Conservation (phyloP, 2,113 vertebrate species). For the Ageneiosus marmoratus region DNA sequence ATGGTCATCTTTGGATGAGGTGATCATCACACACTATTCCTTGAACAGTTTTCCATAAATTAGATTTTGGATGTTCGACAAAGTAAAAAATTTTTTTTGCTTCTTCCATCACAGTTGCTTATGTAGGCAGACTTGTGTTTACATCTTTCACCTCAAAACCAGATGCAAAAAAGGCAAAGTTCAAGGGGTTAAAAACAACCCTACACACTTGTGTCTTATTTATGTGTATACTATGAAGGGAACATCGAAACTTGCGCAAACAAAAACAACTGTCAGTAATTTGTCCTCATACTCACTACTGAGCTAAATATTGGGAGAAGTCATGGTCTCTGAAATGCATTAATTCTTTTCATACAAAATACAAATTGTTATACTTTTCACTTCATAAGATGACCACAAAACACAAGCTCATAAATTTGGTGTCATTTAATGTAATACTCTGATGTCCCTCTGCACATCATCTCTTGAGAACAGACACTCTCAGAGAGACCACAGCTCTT, state of each 20-base stretch:
- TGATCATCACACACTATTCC: not conserved
- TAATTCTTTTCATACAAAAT: not conserved
- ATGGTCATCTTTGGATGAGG: not conserved
- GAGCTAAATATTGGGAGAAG: not conserved
- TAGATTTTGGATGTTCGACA: not conserved
- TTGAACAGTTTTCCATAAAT: not conserved
- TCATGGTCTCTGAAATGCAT: not conserved
- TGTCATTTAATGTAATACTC: not conserved
- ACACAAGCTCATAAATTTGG: conserved; percentile 7
- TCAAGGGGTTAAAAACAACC: conserved; percentile 1
- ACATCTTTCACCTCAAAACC: conserved; percentile 7
- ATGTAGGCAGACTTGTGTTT: not conserved
- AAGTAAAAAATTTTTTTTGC: not conserved
- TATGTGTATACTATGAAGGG: not conserved
- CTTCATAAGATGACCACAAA: not conserved
- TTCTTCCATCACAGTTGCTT: not conserved
- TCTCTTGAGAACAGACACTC: conserved; percentile 34
- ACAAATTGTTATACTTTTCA: not conserved
- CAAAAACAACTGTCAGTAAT: conserved; percentile 12
- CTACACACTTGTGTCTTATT: conserved; percentile 7
- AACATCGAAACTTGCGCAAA: not conserved
- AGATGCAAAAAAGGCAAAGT: conserved; percentile 11
- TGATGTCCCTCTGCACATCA: not conserved
- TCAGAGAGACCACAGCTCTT: conserved; percentile 23
- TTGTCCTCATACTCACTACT: not conserved